Evolutionary conservation across 2,888 invertebrate species (phyloP).

Genomic region (Xestia sexstrigata): DNA sequence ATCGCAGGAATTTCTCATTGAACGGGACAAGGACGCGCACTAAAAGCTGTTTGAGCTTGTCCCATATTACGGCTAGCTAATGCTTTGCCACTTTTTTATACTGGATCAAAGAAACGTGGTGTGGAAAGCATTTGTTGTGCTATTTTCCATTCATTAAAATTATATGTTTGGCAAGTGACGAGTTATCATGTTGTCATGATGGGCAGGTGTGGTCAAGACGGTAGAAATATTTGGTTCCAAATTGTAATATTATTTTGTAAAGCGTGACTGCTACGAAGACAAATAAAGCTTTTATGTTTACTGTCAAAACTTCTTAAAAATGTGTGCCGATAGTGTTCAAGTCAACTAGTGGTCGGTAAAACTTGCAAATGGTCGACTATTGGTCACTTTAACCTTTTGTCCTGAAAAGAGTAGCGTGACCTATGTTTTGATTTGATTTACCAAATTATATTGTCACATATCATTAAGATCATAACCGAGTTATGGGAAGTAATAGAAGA

Average conservation of each 20-base stretch:
- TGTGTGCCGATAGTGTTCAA: neutral
- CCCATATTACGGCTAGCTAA: constrained; percentile 41
- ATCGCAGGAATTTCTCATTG: constrained; percentile 81
- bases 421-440: neutral
- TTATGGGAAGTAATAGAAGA: neutral
- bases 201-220: neutral
- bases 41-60: constrained; percentile 61
- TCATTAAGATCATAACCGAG: neutral
- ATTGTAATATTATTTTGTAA: neutral
- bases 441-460: neutral
- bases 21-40: constrained; percentile 64
- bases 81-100: constrained; percentile 16
- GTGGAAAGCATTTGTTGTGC: neutral
- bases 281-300: neutral
- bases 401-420: neutral
- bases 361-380: neutral
- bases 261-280: neutral
- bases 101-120: neutral
- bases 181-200: neutral
- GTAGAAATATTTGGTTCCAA: neutral
- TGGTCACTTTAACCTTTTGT: neutral
- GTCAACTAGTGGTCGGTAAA: neutral
- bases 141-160: neutral
- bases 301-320: neutral
- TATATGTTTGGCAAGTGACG: neutral